Evolutionary conservation across 2,888 invertebrate species (phyloP), one percentile per base, ranked within the genome.

Genomic region (Eupithecia insigniata): DNA sequence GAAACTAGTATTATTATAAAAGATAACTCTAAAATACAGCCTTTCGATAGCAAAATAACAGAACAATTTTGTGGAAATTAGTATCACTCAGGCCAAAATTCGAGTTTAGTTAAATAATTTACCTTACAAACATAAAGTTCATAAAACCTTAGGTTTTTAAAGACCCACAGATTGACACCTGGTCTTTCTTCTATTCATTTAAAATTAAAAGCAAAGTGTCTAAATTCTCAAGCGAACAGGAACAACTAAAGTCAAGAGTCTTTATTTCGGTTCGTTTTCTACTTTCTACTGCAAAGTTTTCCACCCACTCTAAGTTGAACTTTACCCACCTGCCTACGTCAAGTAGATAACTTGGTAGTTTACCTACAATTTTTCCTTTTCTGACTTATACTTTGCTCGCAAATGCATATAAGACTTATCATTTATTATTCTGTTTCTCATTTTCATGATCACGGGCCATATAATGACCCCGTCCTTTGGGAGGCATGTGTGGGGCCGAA

Each of bases 151-250:
- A 12, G 14, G 2, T 2, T 28, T 22, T 55, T 26, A 0, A 58
- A 58, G 1, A 58, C 14, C 58, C 12, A 16, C n/a, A 8, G 2
- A 16, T 30, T 16, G 18, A 32, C 7, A n/a, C n/a, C n/a, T n/a
- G n/a, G n/a, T n/a, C 18, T 62, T 58, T 65, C 36, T 2, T 12
- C n/a, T n/a, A 22, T 22, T 34, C 51, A 62, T 70, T 51, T 36
- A 67, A 65, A 73, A 68, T 51, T 16, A 43, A 69, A 62, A 43
- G 16, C 32, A 43, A 34, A 30, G 39, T 61, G 61, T 61, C 28
- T 32, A 2, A 69, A 69, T 58, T 69, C 66, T 71, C 71, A 60
- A 69, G 43, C 64, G 60, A 62, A 72, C 66, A 69, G 62, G 61
- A 62, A 32, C 34, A 67, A 65, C 67, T 67, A 65, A 58, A 69